Conservation (phyloP, 1,140 invertebrate genomes). For the Coelopa frigida region DNA sequence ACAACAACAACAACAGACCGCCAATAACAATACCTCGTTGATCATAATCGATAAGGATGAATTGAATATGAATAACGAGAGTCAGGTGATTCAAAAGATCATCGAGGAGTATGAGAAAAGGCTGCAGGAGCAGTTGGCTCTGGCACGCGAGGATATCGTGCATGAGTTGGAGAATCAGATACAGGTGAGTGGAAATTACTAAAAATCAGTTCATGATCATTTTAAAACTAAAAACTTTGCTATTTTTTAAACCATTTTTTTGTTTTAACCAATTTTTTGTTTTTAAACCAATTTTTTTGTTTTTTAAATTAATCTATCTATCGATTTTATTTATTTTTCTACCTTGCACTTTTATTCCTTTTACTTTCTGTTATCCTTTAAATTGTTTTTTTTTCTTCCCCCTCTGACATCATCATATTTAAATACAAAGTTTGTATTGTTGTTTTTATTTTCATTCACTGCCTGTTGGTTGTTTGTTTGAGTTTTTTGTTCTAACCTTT, state of each 20-base stretch:
- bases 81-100: slow-evolving; percentile 45
- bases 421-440: too few relatives aligned
- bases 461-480: too few relatives aligned
- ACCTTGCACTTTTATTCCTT: too few relatives aligned
- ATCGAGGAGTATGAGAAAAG: slow-evolving; percentile 46
- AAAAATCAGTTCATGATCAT: neutral
- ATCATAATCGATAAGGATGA: slow-evolving; percentile 43
- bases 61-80: slow-evolving; percentile 36
- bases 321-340: too few relatives aligned
- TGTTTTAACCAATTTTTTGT: neutral
- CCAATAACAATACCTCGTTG: slow-evolving; percentile 25
- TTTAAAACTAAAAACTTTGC: neutral
- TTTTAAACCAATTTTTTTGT: neutral
- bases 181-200: slow-evolving; percentile 47
- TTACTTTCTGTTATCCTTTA: too few relatives aligned
- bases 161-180: slow-evolving; percentile 53
- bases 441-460: too few relatives aligned
- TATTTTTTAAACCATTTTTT: neutral
- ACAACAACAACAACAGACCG: slow-evolving; percentile 5
- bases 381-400: too few relatives aligned
- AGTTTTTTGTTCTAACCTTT: too few relatives aligned
- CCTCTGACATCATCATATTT: too few relatives aligned
- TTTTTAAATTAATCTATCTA: neutral
- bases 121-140: slow-evolving; percentile 52
- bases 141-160: slow-evolving; percentile 54